Evolutionary conservation across 2,797 vertebrate species (phyloP).

Genomic region (Ispidina lecontei): DNA sequence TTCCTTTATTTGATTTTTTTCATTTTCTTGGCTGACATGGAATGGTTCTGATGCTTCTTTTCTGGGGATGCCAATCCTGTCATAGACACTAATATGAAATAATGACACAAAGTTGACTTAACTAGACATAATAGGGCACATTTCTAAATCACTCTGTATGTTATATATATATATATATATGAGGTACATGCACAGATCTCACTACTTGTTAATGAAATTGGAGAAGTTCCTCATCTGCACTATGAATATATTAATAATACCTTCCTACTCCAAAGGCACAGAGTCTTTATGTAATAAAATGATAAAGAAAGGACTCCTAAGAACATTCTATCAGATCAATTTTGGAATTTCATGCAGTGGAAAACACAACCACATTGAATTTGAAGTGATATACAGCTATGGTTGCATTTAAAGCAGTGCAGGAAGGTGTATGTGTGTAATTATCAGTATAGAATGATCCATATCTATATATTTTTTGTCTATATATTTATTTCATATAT

Average conservation of each 20-base stretch:
- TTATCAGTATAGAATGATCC: background rate
- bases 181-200: conserved; percentile 12
- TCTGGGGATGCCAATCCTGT: conserved; percentile 46
- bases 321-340: background rate
- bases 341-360: background rate
- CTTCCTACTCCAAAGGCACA: background rate
- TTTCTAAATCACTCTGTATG: conserved; percentile 31
- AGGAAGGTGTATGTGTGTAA: background rate
- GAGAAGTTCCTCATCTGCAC: conserved; percentile 20
- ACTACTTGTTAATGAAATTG: conserved; percentile 59
- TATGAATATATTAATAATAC: background rate
- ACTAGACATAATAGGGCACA: conserved; percentile 55
- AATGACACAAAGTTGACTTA: conserved; percentile 66
- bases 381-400: background rate
- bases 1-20: background rate
- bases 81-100: conserved; percentile 56
- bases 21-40: background rate
- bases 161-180: no score
- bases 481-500: no score
- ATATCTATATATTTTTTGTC: no score
- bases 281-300: background rate
- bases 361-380: background rate
- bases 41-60: conserved; percentile 43
- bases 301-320: background rate
- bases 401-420: background rate